phyloP scores from a whole-genome alignment of 2,888 invertebrate genomes.

The Orthonevra nobilis region DNA sequence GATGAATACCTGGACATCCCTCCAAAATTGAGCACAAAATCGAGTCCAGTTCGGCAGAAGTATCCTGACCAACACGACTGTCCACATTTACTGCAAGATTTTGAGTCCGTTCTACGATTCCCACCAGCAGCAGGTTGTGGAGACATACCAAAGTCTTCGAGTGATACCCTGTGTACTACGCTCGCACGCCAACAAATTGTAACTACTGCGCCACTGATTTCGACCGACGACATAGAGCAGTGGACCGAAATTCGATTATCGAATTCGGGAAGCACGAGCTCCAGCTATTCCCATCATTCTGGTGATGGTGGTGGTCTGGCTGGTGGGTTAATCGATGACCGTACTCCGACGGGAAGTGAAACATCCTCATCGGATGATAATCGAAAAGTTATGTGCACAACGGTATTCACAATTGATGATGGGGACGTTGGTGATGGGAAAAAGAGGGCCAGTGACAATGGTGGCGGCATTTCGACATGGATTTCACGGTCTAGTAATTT shows the following conservation, averaged over 20 bases:
- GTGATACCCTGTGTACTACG: constrained; percentile 42
- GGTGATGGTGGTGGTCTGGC: constrained; percentile 62
- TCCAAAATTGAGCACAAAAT: constrained; percentile 76
- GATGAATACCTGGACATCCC: constrained; percentile 79
- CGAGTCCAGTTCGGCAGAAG: constrained; percentile 77
- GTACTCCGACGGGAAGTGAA: constrained; percentile 76
- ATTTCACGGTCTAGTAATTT: constrained; percentile 79
- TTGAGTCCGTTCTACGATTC: constrained; percentile 77
- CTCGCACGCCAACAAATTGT: constrained; percentile 43
- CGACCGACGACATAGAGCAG: constrained; percentile 78
- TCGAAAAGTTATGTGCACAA: constrained; percentile 79
- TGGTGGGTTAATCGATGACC: constrained; percentile 75
- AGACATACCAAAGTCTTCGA: constrained; percentile 62
- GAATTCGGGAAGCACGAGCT: constrained; percentile 79
- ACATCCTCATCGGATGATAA: constrained; percentile 78
- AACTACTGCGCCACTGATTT: constrained; percentile 49
- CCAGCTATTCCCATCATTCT: constrained; percentile 79
- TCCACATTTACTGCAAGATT: constrained; percentile 79
- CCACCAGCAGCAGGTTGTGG: constrained; percentile 73
- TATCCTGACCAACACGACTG: constrained; percentile 78
- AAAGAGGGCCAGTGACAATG: constrained; percentile 81
- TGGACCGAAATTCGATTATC: constrained; percentile 80
- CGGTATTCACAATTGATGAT: constrained; percentile 75
- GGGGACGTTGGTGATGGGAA: constrained; percentile 79
- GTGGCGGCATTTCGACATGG: constrained; percentile 74